These are phyloP conservation scores for Heliconius sara DNA, from an alignment of 2,888 invertebrate species.

Conservation along the genomic window DNA sequence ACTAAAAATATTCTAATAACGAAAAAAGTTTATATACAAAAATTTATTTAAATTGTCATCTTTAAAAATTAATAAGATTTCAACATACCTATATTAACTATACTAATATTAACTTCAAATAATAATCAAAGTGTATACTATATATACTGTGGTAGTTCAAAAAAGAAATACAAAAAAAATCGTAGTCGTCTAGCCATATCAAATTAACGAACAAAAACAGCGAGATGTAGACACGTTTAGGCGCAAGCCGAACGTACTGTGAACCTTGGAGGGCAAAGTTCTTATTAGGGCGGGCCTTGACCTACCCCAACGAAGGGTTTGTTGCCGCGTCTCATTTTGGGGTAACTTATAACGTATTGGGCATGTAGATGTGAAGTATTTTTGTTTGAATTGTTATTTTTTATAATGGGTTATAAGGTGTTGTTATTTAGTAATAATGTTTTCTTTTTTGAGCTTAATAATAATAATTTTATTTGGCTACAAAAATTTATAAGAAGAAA, in stretches of 20 bases:
- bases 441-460: too few relatives aligned
- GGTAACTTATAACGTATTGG: conserved; percentile 13
- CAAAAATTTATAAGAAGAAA: not conserved
- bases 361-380: not conserved
- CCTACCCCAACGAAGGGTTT: conserved; percentile 43
- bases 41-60: too few relatives aligned
- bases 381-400: not conserved
- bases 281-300: conserved; percentile 50
- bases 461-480: too few relatives aligned
- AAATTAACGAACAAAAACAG: conserved; percentile 10
- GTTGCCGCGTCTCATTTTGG: conserved; percentile 16
- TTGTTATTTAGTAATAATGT: too few relatives aligned
- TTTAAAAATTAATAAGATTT: too few relatives aligned
- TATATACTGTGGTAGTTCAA: too few relatives aligned
- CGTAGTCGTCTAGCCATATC: conserved; percentile 6
- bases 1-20: not conserved
- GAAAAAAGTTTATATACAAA: too few relatives aligned
- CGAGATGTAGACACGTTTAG: conserved; percentile 24
- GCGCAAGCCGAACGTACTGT: conserved; percentile 47
- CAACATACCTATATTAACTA: too few relatives aligned
- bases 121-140: too few relatives aligned
- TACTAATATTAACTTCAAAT: too few relatives aligned
- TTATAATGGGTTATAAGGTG: too few relatives aligned
- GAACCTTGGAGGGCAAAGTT: conserved; percentile 51
- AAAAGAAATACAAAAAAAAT: too few relatives aligned